A percentile compares a stretch with the other conserved stretches of the same genome.
phyloP scores from a whole-genome alignment of 2,113 vertebrate species.

The Nymphicus hollandicus region DNA sequence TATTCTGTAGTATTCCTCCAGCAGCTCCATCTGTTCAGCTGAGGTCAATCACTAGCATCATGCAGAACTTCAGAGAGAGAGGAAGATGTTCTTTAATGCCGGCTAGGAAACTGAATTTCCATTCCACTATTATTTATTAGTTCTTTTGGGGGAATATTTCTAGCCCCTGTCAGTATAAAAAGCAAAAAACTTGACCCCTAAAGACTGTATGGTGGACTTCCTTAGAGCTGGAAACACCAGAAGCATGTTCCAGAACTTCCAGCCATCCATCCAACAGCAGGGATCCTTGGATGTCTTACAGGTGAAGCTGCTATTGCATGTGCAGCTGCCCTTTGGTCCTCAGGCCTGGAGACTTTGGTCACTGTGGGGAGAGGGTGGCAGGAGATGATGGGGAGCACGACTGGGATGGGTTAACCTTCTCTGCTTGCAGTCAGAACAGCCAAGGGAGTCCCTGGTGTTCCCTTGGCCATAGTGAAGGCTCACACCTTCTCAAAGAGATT shows the following conservation, averaged over 20 bases:
- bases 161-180: not conserved
- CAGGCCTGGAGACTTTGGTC: not conserved
- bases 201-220: not conserved
- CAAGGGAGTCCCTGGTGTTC: not conserved
- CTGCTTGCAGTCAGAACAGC: not conserved
- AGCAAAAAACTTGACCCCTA: not conserved
- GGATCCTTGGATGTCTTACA: not conserved
- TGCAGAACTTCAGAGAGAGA: constrained; percentile 14
- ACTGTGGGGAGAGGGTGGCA: not conserved
- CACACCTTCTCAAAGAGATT: not conserved
- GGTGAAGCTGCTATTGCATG: not conserved
- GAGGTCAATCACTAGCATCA: constrained; percentile 53
- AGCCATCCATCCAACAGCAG: not conserved
- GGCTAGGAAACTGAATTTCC: constrained; percentile 8
- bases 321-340: not conserved
- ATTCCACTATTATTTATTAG: not conserved
- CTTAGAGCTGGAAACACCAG: not conserved
- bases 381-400: not conserved
- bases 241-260: not conserved
- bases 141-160: not conserved
- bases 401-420: not conserved
- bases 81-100: constrained; percentile 11
- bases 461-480: not conserved
- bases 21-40: constrained; percentile 44
- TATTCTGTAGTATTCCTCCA: constrained; percentile 46